A percentile compares a stretch with the other conserved stretches of the same genome.
Evolutionary conservation across 2,113 vertebrate genomes (phyloP).

Genomic region (Triplophysa rosa): DNA sequence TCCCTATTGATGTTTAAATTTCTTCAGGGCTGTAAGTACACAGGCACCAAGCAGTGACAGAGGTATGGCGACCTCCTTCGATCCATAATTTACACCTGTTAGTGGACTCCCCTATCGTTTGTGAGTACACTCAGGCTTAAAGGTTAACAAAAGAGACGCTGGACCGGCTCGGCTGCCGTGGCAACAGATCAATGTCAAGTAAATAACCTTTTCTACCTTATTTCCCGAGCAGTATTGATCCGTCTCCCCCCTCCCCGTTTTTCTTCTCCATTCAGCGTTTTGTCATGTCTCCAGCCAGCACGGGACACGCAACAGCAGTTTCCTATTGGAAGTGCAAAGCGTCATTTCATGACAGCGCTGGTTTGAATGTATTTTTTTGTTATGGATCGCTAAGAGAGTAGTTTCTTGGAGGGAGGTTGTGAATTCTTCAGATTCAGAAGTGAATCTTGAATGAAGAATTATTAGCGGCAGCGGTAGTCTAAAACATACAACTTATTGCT

Average conservation of each 20-base stretch:
- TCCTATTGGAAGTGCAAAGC: conserved; percentile 33
- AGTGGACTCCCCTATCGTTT: conserved; percentile 93
- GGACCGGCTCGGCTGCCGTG: conserved; percentile 84
- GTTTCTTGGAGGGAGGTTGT: not conserved
- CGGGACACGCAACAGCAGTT: conserved; percentile 70
- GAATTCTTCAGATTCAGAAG: conserved; percentile 15
- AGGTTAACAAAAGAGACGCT: conserved; percentile 99
- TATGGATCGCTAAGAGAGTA: not conserved
- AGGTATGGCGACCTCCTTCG: conserved; percentile 90
- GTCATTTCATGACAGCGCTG: conserved; percentile 13
- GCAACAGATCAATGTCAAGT: conserved; percentile 98
- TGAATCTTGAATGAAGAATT: not conserved
- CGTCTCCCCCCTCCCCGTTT: conserved; percentile 76
- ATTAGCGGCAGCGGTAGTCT: not conserved
- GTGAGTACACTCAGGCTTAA: conserved; percentile 93
- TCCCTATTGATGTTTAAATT: conserved; percentile 91
- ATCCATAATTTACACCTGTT: conserved; percentile 99
- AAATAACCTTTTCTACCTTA: conserved; percentile 99
- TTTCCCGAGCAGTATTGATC: conserved; percentile 99
- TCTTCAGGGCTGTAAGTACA: conserved; percentile 89
- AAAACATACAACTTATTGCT: too few relatives aligned
- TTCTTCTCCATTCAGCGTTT: conserved; percentile 78
- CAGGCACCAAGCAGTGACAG: conserved; percentile 87
- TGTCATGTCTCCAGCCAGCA: conserved; percentile 79
- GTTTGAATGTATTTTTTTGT: conserved; percentile 11